Conservation (phyloP, 2,797 vertebrate species). For the Nasua narica region DNA sequence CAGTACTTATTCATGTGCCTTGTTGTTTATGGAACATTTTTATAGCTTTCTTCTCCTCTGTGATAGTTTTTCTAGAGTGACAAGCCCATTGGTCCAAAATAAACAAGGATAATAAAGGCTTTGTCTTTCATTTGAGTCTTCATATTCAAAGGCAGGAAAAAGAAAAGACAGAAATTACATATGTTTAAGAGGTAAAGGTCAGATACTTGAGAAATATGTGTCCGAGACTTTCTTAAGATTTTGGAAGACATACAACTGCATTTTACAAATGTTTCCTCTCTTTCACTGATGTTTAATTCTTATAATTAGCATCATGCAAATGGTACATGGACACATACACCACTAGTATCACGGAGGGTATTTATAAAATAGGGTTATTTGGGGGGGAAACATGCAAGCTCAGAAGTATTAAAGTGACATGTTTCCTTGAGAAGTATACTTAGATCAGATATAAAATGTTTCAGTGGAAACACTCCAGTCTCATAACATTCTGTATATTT, state of each 20-base stretch:
- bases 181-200: neutral
- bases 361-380: neutral
- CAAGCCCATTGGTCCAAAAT: conserved; percentile 20
- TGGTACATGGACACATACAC: neutral
- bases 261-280: neutral
- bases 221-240: conserved; percentile 6
- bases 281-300: neutral
- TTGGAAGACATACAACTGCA: neutral
- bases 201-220: neutral
- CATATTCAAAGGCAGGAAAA: conserved; percentile 5
- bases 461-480: neutral
- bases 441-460: neutral
- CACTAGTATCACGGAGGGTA: neutral
- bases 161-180: neutral
- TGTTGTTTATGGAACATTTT: conserved; percentile 16
- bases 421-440: neutral
- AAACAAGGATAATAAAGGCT: neutral
- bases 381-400: neutral
- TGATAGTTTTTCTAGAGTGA: conserved; percentile 49
- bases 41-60: conserved; percentile 38
- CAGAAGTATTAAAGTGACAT: neutral
- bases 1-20: conserved; percentile 2
- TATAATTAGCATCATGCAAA: conserved; percentile 6
- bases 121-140: conserved; percentile 45
- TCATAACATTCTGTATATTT: neutral